phyloP scores from a whole-genome alignment of 2,888 invertebrate genomes.

The Nephrotoma appendiculata region DNA sequence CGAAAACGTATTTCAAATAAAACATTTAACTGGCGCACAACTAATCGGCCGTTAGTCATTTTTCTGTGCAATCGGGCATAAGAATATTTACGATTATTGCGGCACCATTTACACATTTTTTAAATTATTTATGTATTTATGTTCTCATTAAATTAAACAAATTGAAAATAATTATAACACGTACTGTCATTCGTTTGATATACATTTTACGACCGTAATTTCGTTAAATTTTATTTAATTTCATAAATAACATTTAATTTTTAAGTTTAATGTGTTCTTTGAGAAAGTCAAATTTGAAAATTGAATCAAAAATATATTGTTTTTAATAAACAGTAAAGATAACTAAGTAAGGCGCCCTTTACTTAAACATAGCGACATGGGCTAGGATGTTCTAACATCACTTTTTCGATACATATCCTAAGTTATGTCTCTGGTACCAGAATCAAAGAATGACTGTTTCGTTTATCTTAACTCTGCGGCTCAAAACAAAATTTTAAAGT shows the following conservation, averaged over 20 bases:
- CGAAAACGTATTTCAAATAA: too few relatives aligned
- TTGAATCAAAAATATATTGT: neutral
- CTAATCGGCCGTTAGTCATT: too few relatives aligned
- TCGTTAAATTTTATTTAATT: neutral
- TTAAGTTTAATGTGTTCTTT: neutral
- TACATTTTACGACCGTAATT: neutral
- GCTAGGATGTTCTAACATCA: too few relatives aligned
- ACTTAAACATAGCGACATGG: neutral
- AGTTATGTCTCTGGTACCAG: too few relatives aligned
- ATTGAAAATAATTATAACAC: neutral
- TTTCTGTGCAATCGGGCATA: too few relatives aligned
- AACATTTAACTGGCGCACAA: too few relatives aligned
- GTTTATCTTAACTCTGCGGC: too few relatives aligned
- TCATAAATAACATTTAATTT: neutral
- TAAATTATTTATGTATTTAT: too few relatives aligned
- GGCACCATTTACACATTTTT: too few relatives aligned
- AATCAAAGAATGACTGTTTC: too few relatives aligned
- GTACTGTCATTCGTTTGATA: neutral
- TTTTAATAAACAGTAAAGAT: neutral
- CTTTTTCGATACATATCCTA: too few relatives aligned
- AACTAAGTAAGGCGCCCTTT: neutral
- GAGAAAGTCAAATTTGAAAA: neutral
- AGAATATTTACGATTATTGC: neutral
- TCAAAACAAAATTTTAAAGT: too few relatives aligned
- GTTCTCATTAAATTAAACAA: neutral